phyloP scores from a whole-genome alignment of 1,140 invertebrate genomes.

The Lordiphosa mommai region DNA sequence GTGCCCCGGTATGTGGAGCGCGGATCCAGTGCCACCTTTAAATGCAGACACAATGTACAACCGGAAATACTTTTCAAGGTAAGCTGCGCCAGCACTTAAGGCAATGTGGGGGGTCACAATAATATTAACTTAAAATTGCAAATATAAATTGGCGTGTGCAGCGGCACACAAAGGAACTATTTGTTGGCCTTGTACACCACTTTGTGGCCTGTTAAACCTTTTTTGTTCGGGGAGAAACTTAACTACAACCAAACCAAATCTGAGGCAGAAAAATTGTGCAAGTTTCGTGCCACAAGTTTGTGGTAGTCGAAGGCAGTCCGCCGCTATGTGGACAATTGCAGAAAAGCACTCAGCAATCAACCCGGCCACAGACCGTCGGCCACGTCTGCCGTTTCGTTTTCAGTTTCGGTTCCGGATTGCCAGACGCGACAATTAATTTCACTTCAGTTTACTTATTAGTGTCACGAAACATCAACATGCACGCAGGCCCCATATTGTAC shows the following conservation, averaged over 20 bases:
- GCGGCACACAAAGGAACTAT: conserved; percentile 37
- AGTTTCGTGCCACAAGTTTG: conserved; percentile 51
- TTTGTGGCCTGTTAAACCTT: conserved; percentile 28
- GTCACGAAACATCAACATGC: conserved; percentile 62
- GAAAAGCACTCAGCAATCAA: conserved; percentile 4
- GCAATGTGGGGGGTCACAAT: conserved; percentile 20
- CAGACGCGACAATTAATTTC: conserved; percentile 68
- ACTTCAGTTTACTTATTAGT: conserved; percentile 69
- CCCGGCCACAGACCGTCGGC: conserved; percentile 29
- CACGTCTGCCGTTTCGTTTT: conserved; percentile 38
- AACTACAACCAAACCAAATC: conserved; percentile 14
- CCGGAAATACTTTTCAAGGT: conserved; percentile 85
- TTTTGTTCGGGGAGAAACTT: conserved; percentile 26
- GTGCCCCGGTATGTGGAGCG: conserved; percentile 77
- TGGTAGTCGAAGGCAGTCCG: conserved; percentile 31
- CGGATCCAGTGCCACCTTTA: conserved; percentile 81
- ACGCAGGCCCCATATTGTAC: conserved; percentile 40
- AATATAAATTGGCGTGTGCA: conserved; percentile 24
- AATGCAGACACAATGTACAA: conserved; percentile 84
- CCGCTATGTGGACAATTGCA: conserved; percentile 11
- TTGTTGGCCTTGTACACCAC: conserved; percentile 57
- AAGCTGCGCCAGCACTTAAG: conserved; percentile 11
- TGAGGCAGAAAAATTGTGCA: conserved; percentile 24
- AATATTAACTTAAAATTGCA: conserved; percentile 57
- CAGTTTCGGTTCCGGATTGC: conserved; percentile 33